Evolutionary conservation across 1,140 invertebrate species (phyloP), one percentile per base, ranked within the genome.

Genomic region (Ericerus pela): DNA sequence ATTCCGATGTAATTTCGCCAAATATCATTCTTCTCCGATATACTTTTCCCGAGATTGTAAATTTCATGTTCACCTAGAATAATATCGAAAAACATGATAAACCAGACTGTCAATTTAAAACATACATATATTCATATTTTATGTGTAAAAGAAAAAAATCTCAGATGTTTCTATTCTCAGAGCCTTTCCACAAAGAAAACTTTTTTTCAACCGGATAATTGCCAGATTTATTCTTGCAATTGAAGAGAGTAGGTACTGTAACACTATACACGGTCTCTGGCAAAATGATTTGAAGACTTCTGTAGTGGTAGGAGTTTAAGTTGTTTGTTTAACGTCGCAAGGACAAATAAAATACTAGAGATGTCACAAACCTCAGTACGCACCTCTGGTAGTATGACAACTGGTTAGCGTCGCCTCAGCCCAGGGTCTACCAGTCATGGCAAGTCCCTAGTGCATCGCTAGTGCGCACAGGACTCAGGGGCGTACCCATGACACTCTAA

Each of bases 1-100:
- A 98, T 95, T 0, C 96, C 96, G 54, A 99, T 96, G 66, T 92
- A 99, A 5, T 88, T 88, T 55, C 93, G 76, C 88, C 91, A 99
- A 62, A 94, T 77, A 70, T 94, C 75, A 73, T 98, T 98, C 63
- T 85, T 81, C 54, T 85, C 77, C 0, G 88, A 84, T 60, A 97
- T 85, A 58, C 79, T 72, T 28, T 79, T 73, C 20, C 91, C 82
- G 63, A 80, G 76, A 58, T 82, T 79, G 28, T 96, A 82, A 12
- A 96, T 69, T 59, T 93, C 85, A 66, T 88, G 83, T 72, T 98
- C 94, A 67, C 84, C 93, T 92, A 64, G 30, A 33, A 33, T 33
- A 33, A 33, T 10, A 33, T 10, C 33, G 73, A 72, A 62, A 58
- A 61, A 62, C 53, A 62, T 59, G 36, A 47, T 58, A 58, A 38